phyloP scores from a whole-genome alignment of 2,113 vertebrate genomes.

The mouse (Mus musculus) region GRCm39 chr10:85056001-85056500 shows the following conservation, averaged over 20 bases:
- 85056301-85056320: neutral
- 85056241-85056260: neutral
- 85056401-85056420: slow-evolving; percentile 39
- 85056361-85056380: slow-evolving; percentile 64
- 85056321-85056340: neutral
- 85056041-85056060: neutral
- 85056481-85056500: slow-evolving; percentile 19
- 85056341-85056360: neutral
- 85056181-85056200: slow-evolving; percentile 8
- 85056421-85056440: slow-evolving; percentile 63
- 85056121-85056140: neutral
- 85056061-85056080: neutral
- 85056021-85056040: neutral
- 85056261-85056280: neutral
- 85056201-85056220: neutral
- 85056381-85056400: neutral
- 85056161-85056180: neutral
- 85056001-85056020: neutral
- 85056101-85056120: neutral
- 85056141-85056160: neutral
- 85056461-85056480: slow-evolving; percentile 68
- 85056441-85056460: slow-evolving; percentile 62
- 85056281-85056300: neutral
- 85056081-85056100: neutral
- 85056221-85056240: neutral